These are phyloP conservation scores for Propithecus coquereli DNA, from an alignment of 2,113 vertebrate species.

Conservation along the genomic window DNA sequence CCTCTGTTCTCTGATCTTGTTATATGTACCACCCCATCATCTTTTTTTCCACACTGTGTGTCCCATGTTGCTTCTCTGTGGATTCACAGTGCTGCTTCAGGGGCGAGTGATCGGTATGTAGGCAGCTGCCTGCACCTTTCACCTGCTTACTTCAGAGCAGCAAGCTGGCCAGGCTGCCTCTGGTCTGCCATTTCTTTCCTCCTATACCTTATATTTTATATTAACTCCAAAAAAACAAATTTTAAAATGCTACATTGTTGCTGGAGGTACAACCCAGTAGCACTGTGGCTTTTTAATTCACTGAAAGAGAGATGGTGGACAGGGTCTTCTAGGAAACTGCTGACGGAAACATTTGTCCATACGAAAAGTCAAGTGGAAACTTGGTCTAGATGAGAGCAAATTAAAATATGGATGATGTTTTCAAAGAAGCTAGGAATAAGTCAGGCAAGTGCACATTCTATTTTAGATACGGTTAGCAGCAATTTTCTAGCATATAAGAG, in stretches of 20 bases:
- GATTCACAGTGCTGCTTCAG: too few species aligned
- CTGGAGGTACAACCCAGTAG: neutral
- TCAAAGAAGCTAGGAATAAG: neutral
- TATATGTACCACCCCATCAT: too few species aligned
- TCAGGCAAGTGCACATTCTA: neutral
- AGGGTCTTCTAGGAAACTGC: neutral
- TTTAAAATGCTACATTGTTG: neutral
- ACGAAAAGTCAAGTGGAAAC: neutral
- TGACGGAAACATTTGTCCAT: neutral
- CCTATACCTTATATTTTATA: neutral
- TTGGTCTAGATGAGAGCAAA: neutral
- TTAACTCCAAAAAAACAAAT: neutral
- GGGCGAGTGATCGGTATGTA: too few species aligned
- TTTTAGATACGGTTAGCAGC: neutral
- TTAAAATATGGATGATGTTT: conserved; percentile 29
- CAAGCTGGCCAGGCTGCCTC: too few species aligned
- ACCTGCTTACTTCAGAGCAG: too few species aligned
- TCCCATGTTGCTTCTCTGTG: too few species aligned
- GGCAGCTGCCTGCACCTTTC: too few species aligned
- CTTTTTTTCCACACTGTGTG: too few species aligned
- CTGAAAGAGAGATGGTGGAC: neutral
- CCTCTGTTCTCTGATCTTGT: too few species aligned
- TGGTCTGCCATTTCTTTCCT: too few species aligned
- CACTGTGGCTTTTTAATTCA: conserved; percentile 7
- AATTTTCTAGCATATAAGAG: neutral